Evolutionary conservation across 2,888 invertebrate genomes (phyloP).

Genomic region (Eumacrocentrus americanus): DNA sequence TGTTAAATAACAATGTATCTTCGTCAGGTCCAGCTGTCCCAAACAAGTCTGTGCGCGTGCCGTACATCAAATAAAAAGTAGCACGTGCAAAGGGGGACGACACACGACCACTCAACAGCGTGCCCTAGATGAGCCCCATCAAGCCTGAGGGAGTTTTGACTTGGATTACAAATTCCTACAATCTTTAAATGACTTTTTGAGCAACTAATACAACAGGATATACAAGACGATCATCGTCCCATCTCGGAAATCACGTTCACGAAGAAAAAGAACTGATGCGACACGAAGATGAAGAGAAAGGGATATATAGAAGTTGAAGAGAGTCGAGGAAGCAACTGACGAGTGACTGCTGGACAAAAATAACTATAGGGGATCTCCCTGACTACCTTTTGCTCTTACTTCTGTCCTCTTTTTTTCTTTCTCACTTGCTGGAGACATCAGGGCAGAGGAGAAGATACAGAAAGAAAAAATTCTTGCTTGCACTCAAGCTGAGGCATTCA

Average conservation of each 20-base stretch:
- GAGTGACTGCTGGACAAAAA: constrained; percentile 38
- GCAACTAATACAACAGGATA: too few species aligned
- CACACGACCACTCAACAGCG: not conserved
- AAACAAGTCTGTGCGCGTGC: not conserved
- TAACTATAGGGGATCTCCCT: constrained; percentile 28
- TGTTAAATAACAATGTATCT: too few species aligned
- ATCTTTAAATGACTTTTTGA: too few species aligned
- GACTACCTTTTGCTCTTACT: not conserved
- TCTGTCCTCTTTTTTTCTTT: constrained; percentile 4
- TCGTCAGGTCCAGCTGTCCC: not conserved
- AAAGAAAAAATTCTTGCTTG: not conserved
- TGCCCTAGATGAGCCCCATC: constrained; percentile 1
- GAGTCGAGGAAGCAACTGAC: too few species aligned
- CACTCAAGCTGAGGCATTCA: not conserved
- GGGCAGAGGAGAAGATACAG: not conserved
- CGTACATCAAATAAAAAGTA: not conserved
- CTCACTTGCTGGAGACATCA: not conserved
- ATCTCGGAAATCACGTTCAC: too few species aligned
- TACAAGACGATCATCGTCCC: too few species aligned
- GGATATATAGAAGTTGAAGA: not conserved
- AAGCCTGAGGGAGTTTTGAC: not conserved
- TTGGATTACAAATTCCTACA: not conserved
- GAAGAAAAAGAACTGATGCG: too few species aligned
- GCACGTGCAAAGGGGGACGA: not conserved
- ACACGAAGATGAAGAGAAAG: not conserved